Conservation (phyloP, 1,140 invertebrate genomes). For the Drosophila sproati region DNA sequence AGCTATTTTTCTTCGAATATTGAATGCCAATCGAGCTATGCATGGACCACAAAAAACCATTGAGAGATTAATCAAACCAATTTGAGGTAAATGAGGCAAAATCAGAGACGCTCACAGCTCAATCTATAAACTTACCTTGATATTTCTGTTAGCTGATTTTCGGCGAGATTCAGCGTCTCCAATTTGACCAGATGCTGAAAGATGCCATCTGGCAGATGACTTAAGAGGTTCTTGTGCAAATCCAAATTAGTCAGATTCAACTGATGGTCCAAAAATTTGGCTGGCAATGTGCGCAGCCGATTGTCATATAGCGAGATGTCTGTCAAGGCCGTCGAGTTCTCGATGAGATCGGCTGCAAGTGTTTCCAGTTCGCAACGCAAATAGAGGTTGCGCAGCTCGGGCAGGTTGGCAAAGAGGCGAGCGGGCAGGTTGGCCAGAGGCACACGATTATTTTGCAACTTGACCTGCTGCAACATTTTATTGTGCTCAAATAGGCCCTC, state of each 20-base stretch:
- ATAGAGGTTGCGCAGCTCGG: slow-evolving; percentile 85
- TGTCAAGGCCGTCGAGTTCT: slow-evolving; percentile 85
- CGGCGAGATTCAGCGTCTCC: slow-evolving; percentile 85
- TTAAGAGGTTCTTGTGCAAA: slow-evolving; percentile 86
- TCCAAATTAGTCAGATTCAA: slow-evolving; percentile 86
- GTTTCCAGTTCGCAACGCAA: slow-evolving; percentile 81
- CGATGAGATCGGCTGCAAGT: slow-evolving; percentile 87
- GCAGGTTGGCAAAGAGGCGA: slow-evolving; percentile 86
- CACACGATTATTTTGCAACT: slow-evolving; percentile 86
- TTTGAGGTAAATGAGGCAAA: too few relatives aligned
- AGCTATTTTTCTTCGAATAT: background rate
- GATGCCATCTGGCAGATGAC: slow-evolving; percentile 85
- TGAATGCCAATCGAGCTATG: too few relatives aligned
- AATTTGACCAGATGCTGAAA: slow-evolving; percentile 86
- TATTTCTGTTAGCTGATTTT: slow-evolving; percentile 86
- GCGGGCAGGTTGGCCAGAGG: slow-evolving; percentile 86
- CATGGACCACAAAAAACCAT: too few relatives aligned
- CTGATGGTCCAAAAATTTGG: slow-evolving; percentile 86
- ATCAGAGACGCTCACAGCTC: too few relatives aligned
- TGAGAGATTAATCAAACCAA: too few relatives aligned
- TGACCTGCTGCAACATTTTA: slow-evolving; percentile 85
- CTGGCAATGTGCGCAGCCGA: slow-evolving; percentile 85
- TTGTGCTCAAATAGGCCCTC: slow-evolving; percentile 86
- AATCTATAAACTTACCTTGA: slow-evolving; percentile 75
- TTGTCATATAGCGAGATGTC: slow-evolving; percentile 87